Conservation (phyloP, 2,797 vertebrate genomes). For the Kryptolebias ocellatus region DNA sequence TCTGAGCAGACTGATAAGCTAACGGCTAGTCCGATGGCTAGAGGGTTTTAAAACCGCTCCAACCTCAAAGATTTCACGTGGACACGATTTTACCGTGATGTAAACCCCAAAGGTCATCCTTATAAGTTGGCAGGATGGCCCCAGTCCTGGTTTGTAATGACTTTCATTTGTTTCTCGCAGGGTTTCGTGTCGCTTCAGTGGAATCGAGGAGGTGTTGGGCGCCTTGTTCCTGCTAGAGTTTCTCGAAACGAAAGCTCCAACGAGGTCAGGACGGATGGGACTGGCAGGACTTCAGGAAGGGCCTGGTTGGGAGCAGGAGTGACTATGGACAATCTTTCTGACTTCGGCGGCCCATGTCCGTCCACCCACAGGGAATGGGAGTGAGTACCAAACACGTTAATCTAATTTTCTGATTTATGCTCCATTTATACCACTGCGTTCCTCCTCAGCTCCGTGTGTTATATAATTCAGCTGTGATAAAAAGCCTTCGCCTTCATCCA, state of each 20-base stretch:
- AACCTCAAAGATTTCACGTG: too few relatives aligned
- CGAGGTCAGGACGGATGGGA: slow-evolving; percentile 76
- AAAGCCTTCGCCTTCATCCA: too few relatives aligned
- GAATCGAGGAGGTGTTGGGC: slow-evolving; percentile 40
- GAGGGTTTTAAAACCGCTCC: too few relatives aligned
- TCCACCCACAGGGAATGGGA: slow-evolving; percentile 83
- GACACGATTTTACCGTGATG: too few relatives aligned
- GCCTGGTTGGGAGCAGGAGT: slow-evolving; percentile 82
- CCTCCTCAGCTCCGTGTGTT: not conserved
- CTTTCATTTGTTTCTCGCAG: slow-evolving; percentile 61
- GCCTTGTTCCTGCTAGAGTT: slow-evolving; percentile 40
- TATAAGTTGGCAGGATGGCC: not conserved
- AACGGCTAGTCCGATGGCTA: too few relatives aligned
- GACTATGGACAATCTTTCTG: slow-evolving; percentile 86
- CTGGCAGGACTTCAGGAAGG: slow-evolving; percentile 70
- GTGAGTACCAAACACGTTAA: slow-evolving; percentile 73
- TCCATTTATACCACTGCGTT: not conserved
- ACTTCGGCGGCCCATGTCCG: slow-evolving; percentile 82
- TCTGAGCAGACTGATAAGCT: too few relatives aligned
- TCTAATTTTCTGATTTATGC: slow-evolving; percentile 9
- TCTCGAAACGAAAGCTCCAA: slow-evolving; percentile 49
- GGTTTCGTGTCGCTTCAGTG: slow-evolving; percentile 51
- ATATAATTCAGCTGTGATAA: not conserved
- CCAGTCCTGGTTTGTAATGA: not conserved
- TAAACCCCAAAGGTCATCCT: not conserved